These are phyloP conservation scores for Acholoe squamosa DNA, from an alignment of 2,888 invertebrate genomes.

Conservation along the genomic window DNA sequence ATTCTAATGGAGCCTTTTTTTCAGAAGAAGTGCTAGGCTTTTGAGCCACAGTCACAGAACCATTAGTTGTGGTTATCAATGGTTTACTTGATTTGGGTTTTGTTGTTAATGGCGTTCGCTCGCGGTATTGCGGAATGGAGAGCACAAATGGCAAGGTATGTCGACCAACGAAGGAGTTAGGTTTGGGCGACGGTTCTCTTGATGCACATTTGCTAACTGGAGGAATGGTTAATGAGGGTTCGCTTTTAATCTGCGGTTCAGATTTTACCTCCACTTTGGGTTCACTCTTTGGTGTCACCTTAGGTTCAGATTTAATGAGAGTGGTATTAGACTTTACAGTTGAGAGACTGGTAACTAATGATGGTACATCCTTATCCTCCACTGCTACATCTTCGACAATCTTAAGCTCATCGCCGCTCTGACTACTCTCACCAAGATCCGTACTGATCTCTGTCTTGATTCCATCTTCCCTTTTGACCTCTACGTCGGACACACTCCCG, in stretches of 20 bases:
- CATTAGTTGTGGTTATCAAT: too few species aligned
- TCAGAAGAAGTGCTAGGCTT: too few species aligned
- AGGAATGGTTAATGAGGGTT: background rate
- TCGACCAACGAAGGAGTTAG: background rate
- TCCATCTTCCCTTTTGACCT: background rate
- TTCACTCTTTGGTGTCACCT: background rate
- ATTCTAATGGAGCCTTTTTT: too few species aligned
- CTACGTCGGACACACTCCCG: background rate
- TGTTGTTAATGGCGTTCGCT: background rate
- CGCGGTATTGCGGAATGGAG: conserved; percentile 28
- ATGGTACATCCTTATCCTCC: background rate
- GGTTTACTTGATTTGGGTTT: background rate
- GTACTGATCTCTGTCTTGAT: background rate
- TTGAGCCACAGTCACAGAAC: too few species aligned
- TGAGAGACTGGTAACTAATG: background rate
- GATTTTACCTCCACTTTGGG: background rate
- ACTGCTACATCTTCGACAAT: background rate
- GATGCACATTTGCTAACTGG: background rate
- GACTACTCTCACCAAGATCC: background rate
- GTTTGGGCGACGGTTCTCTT: conserved; percentile 3
- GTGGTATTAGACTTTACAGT: background rate
- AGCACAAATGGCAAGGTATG: conserved; percentile 38
- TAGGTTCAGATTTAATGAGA: background rate
- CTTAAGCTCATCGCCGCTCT: conserved; percentile 31
- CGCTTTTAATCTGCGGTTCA: background rate